phyloP scores from a whole-genome alignment of 2,797 vertebrate species.

The Cyprinodon diabolis region DNA sequence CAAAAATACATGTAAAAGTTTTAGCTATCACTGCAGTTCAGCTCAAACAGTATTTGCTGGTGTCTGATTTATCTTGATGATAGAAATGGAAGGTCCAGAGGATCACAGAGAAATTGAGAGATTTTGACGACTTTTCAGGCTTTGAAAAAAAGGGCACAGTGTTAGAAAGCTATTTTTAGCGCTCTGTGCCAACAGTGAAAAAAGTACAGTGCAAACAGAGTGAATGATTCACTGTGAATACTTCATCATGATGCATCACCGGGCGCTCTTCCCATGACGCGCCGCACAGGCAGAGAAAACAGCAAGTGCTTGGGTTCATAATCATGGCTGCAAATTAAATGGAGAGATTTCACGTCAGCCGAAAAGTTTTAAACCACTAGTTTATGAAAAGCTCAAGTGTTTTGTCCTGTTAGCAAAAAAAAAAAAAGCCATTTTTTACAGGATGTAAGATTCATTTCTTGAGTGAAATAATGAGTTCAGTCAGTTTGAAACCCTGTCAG shows the following conservation, averaged over 20 bases:
- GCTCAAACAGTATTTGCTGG: conserved; percentile 37
- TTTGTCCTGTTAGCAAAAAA: not conserved
- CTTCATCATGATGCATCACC: conserved; percentile 31
- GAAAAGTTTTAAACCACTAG: not conserved
- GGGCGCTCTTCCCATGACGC: conserved; percentile 13
- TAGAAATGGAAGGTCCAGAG: conserved; percentile 16
- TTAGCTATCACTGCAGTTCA: conserved; percentile 21
- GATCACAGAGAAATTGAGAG: conserved; percentile 41
- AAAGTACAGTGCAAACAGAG: conserved; percentile 43
- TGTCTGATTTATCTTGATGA: conserved; percentile 36
- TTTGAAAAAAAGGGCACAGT: not conserved
- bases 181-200: conserved; percentile 18
- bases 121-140: conserved; percentile 35
- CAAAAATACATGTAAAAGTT: not conserved
- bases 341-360: not conserved
- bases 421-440: not conserved
- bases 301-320: not conserved
- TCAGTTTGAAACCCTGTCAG: not conserved
- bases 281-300: not conserved
- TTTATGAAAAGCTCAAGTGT: not conserved
- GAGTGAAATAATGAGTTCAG: conserved; percentile 7
- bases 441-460: not conserved
- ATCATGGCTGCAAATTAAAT: not conserved
- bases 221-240: conserved; percentile 41
- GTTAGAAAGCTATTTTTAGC: conserved; percentile 42